A percentile compares a stretch with the other conserved stretches of the same genome.
Evolutionary conservation across 2,113 vertebrate genomes (phyloP).

Genomic region (Carettochelys insculpta): DNA sequence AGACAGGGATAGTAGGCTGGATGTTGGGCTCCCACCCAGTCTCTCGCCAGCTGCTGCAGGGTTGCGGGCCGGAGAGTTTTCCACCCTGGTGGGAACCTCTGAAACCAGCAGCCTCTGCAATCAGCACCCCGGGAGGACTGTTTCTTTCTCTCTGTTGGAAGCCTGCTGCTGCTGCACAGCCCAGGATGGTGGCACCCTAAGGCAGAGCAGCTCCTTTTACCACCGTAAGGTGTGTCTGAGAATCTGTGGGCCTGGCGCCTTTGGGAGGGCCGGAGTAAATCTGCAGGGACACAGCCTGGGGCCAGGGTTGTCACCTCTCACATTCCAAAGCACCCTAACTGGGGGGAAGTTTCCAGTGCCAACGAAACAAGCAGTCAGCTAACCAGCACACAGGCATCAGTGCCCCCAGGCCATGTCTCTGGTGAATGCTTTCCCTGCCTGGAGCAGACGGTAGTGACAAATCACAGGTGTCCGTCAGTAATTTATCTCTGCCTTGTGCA

Average conservation of each 20-base stretch:
- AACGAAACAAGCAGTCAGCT: background rate
- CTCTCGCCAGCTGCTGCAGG: background rate
- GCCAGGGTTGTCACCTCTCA: background rate
- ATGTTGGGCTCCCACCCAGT: background rate
- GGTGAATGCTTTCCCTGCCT: constrained; percentile 5
- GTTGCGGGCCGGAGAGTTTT: background rate
- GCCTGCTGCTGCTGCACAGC: background rate
- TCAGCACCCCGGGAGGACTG: background rate
- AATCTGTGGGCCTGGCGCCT: background rate
- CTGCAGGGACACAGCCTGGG: too few species aligned
- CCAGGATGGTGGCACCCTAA: too few species aligned
- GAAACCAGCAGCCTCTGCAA: background rate
- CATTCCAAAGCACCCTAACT: background rate
- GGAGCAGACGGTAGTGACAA: constrained; percentile 30
- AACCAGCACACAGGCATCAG: constrained; percentile 14
- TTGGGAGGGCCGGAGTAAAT: constrained; percentile 8
- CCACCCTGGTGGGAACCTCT: background rate
- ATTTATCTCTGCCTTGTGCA: constrained; percentile 41
- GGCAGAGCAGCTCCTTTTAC: background rate
- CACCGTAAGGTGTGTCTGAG: fast-evolving
- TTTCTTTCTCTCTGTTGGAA: background rate
- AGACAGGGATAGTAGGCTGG: too few species aligned
- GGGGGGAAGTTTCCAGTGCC: constrained; percentile 12
- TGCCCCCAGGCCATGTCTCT: constrained; percentile 1
- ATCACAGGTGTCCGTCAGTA: constrained; percentile 41